phyloP scores from a whole-genome alignment of 2,888 invertebrate species.

The Xestia sexstrigata region DNA sequence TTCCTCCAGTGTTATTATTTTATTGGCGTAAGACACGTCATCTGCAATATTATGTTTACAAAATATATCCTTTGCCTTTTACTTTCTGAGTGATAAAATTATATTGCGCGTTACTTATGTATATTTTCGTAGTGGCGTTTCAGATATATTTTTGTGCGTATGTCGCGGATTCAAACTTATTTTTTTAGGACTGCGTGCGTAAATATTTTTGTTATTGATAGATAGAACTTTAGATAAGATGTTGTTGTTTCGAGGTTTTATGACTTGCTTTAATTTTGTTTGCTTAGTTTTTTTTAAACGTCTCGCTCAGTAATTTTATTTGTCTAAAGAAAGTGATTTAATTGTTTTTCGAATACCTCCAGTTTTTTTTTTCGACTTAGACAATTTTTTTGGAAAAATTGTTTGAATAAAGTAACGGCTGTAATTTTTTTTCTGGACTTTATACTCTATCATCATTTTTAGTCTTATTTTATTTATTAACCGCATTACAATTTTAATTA shows the following conservation, averaged over 20 bases:
- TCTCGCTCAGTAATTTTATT: neutral
- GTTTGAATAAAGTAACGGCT: neutral
- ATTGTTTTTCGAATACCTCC: constrained; percentile 34
- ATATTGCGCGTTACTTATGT: constrained; percentile 76
- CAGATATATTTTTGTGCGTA: constrained; percentile 52
- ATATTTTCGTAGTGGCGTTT: constrained; percentile 55
- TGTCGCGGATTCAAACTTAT: constrained; percentile 39
- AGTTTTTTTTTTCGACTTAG: neutral
- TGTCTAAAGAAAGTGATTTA: neutral
- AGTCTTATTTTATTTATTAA: neutral
- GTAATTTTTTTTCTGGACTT: neutral
- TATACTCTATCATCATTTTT: neutral
- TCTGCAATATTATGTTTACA: constrained; percentile 73
- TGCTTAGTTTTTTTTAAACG: constrained; percentile 8
- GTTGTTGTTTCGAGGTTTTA: constrained; percentile 24
- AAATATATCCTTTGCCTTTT: constrained; percentile 73
- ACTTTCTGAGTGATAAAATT: constrained; percentile 75
- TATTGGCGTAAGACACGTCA: constrained; percentile 34
- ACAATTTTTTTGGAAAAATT: neutral
- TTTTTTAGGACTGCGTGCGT: constrained; percentile 44
- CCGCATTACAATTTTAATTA: neutral
- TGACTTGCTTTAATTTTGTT: constrained; percentile 33
- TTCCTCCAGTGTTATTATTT: constrained; percentile 34
- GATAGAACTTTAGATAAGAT: constrained; percentile 50
- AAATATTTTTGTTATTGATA: constrained; percentile 61